Evolutionary conservation across 2,888 invertebrate species (phyloP).

Genomic region (Horisme vitalbata): DNA sequence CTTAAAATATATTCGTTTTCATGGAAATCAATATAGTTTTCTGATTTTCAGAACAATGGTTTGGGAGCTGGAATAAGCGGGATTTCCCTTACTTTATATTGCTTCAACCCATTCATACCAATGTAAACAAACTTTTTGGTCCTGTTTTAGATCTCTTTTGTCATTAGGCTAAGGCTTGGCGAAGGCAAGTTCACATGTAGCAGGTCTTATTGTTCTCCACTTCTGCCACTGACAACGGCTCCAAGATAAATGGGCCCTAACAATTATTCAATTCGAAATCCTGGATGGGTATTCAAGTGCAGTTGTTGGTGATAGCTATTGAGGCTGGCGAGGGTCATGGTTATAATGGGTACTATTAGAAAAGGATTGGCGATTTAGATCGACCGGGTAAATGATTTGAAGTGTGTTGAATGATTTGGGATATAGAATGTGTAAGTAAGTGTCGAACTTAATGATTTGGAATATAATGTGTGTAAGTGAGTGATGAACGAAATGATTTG

Average conservation of each 20-base stretch:
- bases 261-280: slow-evolving; percentile 52
- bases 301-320: slow-evolving; percentile 29
- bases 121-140: slow-evolving; percentile 3
- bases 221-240: slow-evolving; percentile 63
- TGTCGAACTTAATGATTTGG: too few species aligned
- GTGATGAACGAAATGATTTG: too few species aligned
- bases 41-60: too few species aligned
- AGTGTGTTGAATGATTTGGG: too few species aligned
- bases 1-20: too few species aligned
- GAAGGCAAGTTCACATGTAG: slow-evolving; percentile 60
- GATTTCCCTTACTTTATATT: background rate
- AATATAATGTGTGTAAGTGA: too few species aligned
- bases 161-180: slow-evolving; percentile 24
- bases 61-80: background rate
- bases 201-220: slow-evolving; percentile 56
- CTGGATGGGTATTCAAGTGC: slow-evolving; percentile 31
- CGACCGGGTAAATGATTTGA: too few species aligned
- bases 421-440: too few species aligned
- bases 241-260: slow-evolving; percentile 70
- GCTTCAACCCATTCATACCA: background rate
- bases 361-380: slow-evolving; percentile 3
- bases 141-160: slow-evolving; percentile 29
- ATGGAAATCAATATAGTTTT: too few species aligned
- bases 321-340: slow-evolving; percentile 22
- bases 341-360: slow-evolving; percentile 17